Evolutionary conservation across 2,113 vertebrate genomes (phyloP).

Genomic region (Amphilophus citrinellus): DNA sequence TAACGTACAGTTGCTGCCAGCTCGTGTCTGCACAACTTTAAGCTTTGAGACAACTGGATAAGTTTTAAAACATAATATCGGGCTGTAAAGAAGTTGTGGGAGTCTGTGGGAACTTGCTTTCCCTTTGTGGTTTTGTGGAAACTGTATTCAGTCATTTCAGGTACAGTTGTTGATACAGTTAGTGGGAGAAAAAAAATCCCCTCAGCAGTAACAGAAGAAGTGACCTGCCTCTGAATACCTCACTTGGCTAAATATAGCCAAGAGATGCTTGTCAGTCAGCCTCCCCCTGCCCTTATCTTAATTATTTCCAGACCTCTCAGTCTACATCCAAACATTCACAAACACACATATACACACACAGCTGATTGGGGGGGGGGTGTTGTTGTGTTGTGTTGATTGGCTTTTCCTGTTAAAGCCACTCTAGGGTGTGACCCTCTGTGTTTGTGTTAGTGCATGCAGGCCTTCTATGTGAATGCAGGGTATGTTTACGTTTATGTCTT

Average conservation of each 20-base stretch:
- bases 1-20: no score
- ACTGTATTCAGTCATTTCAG: not conserved
- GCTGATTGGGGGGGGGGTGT: slow-evolving; percentile 31
- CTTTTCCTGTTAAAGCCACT: slow-evolving; percentile 30
- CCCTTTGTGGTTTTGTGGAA: not conserved
- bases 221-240: slow-evolving; percentile 55
- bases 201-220: slow-evolving; percentile 21
- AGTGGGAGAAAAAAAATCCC: not conserved
- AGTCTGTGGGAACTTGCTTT: not conserved
- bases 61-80: no score
- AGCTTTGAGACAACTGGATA: not conserved
- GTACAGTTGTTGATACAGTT: not conserved
- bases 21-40: not conserved
- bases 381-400: slow-evolving; percentile 48
- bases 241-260: slow-evolving; percentile 69
- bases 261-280: slow-evolving; percentile 52
- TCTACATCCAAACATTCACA: slow-evolving; percentile 46
- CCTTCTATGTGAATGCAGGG: not conserved
- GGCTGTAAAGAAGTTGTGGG: not conserved
- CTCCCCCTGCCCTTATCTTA: slow-evolving; percentile 69
- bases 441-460: not conserved
- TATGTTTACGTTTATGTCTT: not conserved
- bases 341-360: slow-evolving; percentile 45
- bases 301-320: slow-evolving; percentile 74
- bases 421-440: not conserved